Evolutionary conservation across 2,888 invertebrate species (phyloP).

Genomic region (Zaprionus obscuricornis): DNA sequence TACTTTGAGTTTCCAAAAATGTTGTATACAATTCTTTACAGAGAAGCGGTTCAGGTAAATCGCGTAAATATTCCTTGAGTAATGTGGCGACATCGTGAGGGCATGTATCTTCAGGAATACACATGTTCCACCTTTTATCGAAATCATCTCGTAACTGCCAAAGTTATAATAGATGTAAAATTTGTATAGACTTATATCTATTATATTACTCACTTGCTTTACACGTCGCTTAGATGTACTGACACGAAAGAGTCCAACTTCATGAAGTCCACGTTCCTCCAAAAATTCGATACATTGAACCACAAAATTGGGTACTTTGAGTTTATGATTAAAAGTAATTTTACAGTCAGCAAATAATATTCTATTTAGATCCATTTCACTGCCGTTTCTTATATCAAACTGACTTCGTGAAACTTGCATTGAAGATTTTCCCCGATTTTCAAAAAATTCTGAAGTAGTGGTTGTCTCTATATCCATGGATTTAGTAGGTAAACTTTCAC

Average conservation of each 20-base stretch:
- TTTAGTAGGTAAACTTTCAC: conserved; percentile 87
- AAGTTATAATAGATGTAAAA: neutral
- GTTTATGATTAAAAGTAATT: conserved; percentile 2
- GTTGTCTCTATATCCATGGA: no score
- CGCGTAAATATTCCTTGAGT: conserved; percentile 96
- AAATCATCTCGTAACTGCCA: conserved; percentile 94
- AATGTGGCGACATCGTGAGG: conserved; percentile 97
- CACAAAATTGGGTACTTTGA: conserved; percentile 89
- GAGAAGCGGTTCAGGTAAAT: conserved; percentile 95
- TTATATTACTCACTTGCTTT: conserved; percentile 87
- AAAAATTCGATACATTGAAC: conserved; percentile 92
- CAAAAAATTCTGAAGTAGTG: conserved; percentile 30
- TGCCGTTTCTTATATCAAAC: conserved; percentile 84
- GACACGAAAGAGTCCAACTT: conserved; percentile 95
- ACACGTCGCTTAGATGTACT: conserved; percentile 96
- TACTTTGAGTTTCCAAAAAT: conserved; percentile 96
- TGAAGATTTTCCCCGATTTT: conserved; percentile 80
- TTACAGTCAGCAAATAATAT: conserved; percentile 79
- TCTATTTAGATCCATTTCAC: conserved; percentile 34
- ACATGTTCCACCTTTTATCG: conserved; percentile 89
- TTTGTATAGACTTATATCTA: neutral
- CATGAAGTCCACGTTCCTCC: conserved; percentile 91
- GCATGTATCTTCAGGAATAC: conserved; percentile 89
- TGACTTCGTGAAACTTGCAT: conserved; percentile 84
- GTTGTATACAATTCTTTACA: conserved; percentile 94